Evolutionary conservation across 2,888 invertebrate genomes (phyloP).

Genomic region (Heliconius aoede): DNA sequence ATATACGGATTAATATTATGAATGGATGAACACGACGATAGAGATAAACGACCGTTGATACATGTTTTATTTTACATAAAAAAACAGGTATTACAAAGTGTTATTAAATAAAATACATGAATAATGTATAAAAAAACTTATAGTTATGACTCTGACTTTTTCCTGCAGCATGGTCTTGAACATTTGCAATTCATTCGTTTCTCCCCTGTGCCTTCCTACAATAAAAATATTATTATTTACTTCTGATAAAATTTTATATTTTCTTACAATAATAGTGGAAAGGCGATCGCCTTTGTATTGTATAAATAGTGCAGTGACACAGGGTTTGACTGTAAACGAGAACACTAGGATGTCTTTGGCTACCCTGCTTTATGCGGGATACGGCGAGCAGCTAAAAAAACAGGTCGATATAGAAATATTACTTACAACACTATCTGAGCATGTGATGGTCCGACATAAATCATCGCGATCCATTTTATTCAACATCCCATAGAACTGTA

Average conservation of each 20-base stretch:
- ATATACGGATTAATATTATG: too few relatives aligned
- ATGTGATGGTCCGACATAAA: constrained; percentile 57
- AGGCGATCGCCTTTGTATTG: too few relatives aligned
- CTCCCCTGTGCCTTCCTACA: constrained; percentile 27
- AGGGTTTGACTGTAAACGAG: too few relatives aligned
- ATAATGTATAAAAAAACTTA: not conserved
- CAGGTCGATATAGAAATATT: not conserved
- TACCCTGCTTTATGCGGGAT: too few relatives aligned
- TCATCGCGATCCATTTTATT: constrained; percentile 58
- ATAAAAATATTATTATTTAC: not conserved
- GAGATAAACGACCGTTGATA: not conserved
- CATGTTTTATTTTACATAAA: not conserved
- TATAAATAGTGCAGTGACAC: not conserved
- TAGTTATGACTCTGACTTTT: constrained; percentile 12
- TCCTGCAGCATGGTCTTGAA: constrained; percentile 39
- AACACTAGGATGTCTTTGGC: too few relatives aligned
- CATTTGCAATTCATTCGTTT: constrained; percentile 39
- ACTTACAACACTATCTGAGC: constrained; percentile 48
- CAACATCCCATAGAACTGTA: constrained; percentile 61
- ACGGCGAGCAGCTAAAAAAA: not conserved
- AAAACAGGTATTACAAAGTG: not conserved
- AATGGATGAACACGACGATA: not conserved
- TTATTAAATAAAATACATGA: too few relatives aligned
- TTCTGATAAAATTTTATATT: not conserved
- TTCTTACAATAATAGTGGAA: too few relatives aligned